A percentile compares a stretch with the other conserved stretches of the same genome.
phyloP scores from a whole-genome alignment of 2,888 invertebrate species.

The Antheraea assamensis region DNA sequence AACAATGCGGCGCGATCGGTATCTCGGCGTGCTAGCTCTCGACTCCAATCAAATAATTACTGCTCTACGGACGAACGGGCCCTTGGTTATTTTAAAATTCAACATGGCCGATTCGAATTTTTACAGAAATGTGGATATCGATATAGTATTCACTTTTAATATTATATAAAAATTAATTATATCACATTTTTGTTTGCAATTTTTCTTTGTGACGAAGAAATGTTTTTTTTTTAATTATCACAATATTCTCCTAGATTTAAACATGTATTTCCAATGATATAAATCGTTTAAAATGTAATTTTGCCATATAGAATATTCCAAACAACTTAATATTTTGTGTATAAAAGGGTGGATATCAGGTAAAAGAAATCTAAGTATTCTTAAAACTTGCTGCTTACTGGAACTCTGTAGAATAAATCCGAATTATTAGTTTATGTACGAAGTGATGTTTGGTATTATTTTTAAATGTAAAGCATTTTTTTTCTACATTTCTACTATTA shows the following conservation, averaged over 20 bases:
- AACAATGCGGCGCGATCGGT: conserved; percentile 66
- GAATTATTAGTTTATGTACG: not conserved
- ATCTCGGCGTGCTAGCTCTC: conserved; percentile 79
- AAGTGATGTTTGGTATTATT: not conserved
- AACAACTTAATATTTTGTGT: too few species aligned
- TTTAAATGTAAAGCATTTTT: not conserved
- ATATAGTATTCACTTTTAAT: too few species aligned
- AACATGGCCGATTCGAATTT: conserved; percentile 68
- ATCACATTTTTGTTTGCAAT: too few species aligned
- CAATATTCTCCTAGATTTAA: too few species aligned
- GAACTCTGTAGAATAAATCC: not conserved
- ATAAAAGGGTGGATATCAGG: too few species aligned
- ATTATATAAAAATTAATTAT: too few species aligned
- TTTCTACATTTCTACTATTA: conserved; percentile 23
- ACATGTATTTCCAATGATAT: too few species aligned
- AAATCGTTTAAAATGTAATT: too few species aligned
- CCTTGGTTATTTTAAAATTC: conserved; percentile 72
- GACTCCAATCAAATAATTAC: conserved; percentile 82
- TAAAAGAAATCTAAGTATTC: too few species aligned
- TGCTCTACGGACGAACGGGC: conserved; percentile 77
- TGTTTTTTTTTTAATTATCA: too few species aligned
- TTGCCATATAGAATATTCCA: not conserved
- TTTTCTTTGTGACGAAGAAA: too few species aligned
- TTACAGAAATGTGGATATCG: too few species aligned
- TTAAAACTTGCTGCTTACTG: not conserved